Evolutionary conservation across 2,888 invertebrate genomes (phyloP).

Genomic region (Spilosoma lubricipeda): DNA sequence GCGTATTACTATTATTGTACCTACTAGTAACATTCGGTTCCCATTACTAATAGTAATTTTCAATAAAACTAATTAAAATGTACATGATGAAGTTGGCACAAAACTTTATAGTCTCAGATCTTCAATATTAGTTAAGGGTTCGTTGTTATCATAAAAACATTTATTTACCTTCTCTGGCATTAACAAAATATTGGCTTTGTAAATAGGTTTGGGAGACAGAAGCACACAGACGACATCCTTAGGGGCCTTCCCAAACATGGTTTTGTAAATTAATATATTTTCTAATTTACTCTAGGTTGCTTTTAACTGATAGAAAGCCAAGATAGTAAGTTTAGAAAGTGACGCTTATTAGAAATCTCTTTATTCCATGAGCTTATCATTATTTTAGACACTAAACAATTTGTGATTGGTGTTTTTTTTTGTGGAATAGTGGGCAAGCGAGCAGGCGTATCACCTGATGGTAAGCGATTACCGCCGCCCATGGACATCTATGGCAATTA

Average conservation of each 20-base stretch:
- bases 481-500: too few relatives aligned
- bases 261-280: not conserved
- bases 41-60: not conserved
- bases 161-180: not conserved
- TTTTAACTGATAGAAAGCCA: not conserved
- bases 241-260: not conserved
- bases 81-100: not conserved
- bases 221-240: not conserved
- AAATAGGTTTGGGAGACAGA: not conserved
- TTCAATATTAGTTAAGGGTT: not conserved
- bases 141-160: not conserved
- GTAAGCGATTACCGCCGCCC: too few relatives aligned
- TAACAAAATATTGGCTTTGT: conserved; percentile 3
- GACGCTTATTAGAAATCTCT: not conserved
- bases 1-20: too few relatives aligned
- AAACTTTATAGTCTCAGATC: not conserved
- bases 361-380: not conserved
- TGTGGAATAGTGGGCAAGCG: too few relatives aligned
- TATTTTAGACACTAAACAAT: too few relatives aligned
- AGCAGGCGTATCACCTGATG: too few relatives aligned
- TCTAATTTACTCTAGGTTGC: not conserved
- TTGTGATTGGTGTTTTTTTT: too few relatives aligned
- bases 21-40: too few relatives aligned
- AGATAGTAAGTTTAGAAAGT: not conserved
- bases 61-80: not conserved